Evolutionary conservation across 1,140 invertebrate species (phyloP).

Genomic region (Ceratina australensis): DNA sequence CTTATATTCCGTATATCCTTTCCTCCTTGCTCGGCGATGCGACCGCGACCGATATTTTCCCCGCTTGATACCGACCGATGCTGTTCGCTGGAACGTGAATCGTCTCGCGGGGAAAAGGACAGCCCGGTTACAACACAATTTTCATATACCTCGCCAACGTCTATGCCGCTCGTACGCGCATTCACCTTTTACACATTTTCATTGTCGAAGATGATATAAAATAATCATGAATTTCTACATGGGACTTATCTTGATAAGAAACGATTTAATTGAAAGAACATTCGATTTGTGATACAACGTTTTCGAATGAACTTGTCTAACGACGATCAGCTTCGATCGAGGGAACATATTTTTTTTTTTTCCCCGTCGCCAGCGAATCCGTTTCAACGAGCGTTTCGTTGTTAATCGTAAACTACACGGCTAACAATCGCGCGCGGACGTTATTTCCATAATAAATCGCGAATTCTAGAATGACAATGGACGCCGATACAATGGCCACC

Average conservation of each 20-base stretch:
- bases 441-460: conserved; percentile 28
- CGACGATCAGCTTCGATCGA: not conserved
- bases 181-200: too few species aligned
- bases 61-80: not conserved
- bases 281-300: too few species aligned
- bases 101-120: conserved; percentile 14
- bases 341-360: not conserved
- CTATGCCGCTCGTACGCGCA: too few species aligned
- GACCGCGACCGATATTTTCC: conserved; percentile 44
- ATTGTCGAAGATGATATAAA: too few species aligned
- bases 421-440: conserved; percentile 10
- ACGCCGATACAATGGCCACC: conserved; percentile 25
- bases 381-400: conserved; percentile 16
- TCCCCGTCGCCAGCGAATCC: not conserved
- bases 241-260: too few species aligned
- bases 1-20: conserved; percentile 2
- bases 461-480: conserved; percentile 29
- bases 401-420: conserved; percentile 18
- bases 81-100: conserved; percentile 33
- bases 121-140: not conserved
- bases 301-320: too few species aligned
- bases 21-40: conserved; percentile 40
- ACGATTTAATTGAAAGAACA: too few species aligned
- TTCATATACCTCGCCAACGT: too few species aligned
- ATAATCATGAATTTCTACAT: too few species aligned